Evolutionary conservation across 2,888 invertebrate genomes (phyloP), one percentile per base, ranked within the genome.

Genomic region (Trachelus stipa): DNA sequence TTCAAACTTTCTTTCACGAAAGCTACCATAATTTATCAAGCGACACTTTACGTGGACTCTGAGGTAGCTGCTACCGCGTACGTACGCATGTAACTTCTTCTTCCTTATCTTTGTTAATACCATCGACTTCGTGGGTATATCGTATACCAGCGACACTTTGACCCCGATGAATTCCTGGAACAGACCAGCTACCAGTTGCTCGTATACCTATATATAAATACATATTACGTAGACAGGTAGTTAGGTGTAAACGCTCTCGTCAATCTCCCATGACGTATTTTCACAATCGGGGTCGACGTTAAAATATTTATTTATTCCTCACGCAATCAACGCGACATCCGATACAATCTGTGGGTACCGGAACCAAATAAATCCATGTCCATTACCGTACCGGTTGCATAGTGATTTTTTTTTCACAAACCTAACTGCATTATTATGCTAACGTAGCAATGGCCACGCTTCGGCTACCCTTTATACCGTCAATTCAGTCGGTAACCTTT

Each of bases 21-120:
- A 76, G 34, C 78, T 81, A 83, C 85, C 81, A 83, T 85, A 85
- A 87, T 83, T 87, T 85, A 85, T 81, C 81, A 76, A 31, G 71
- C 71, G 71, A 71, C 82, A 81, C 81, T 81, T 71, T 71, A 35
- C 11, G 71, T 15, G 35, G 34, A 30, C 56, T 23, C 56, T 56
- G 56, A 56, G 56, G 56, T 56, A 56, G 56, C 56, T 56, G 56
- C 56, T 56, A 9, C 56, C 15, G 23, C 56, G 56, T 56, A 56
- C 0, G 56, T 56, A 56, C 23, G 56, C 56, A 23, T 56, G 56
- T 56, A 56, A 56, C 56, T 56, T 23, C 56, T 56, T 56, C 23
- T 56, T 56, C 56, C 56, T 56, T 56, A 56, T 56, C 56, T 56
- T 9, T 9, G 56, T 23, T 56, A 23, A 23, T 56, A 56, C 56